These are phyloP conservation scores for Ceuthmochares aereus DNA, from an alignment of 2,113 vertebrate genomes.

Conservation along the genomic window DNA sequence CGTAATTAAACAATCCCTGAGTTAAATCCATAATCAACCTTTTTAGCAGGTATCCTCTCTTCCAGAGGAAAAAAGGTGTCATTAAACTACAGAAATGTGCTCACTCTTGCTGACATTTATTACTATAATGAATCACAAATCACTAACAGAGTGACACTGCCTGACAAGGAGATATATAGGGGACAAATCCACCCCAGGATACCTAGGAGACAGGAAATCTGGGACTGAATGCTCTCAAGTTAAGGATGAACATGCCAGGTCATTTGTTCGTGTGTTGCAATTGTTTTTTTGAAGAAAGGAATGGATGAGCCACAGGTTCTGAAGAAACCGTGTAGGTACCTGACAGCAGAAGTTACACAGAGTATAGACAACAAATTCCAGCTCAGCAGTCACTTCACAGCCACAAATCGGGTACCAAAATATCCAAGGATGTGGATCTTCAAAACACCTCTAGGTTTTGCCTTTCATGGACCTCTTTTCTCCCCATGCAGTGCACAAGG, in stretches of 20 bases:
- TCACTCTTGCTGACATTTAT: background rate
- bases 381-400: background rate
- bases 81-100: background rate
- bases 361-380: background rate
- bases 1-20: background rate
- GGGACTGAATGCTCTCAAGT: background rate
- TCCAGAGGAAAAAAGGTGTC: background rate
- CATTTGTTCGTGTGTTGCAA: background rate
- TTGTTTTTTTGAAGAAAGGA: background rate
- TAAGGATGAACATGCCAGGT: background rate
- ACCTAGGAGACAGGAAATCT: background rate
- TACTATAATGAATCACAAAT: background rate
- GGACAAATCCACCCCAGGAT: background rate
- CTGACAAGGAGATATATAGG: background rate
- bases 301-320: fast-evolving
- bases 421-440: background rate
- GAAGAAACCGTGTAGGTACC: background rate
- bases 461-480: background rate
- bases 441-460: fast-evolving
- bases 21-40: background rate
- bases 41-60: background rate
- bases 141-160: background rate
- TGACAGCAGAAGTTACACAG: background rate
- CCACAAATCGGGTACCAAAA: background rate
- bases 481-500: background rate